A percentile compares a stretch with the other conserved stretches of the same genome.
Evolutionary conservation across 2,888 invertebrate genomes (phyloP).

Genomic region (Cryptocephalus moraei): DNA sequence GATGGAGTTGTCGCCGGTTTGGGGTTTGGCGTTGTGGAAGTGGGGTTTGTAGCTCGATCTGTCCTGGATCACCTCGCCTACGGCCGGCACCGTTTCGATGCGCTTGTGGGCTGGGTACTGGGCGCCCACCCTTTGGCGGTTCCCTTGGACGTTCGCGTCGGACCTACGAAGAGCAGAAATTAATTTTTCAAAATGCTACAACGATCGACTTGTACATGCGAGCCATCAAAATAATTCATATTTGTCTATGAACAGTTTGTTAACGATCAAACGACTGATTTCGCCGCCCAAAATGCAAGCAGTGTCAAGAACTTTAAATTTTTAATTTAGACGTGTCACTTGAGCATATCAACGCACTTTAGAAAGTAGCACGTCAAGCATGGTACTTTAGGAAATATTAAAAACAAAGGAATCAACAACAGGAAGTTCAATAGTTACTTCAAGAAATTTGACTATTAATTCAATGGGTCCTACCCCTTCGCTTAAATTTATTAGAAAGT

Average conservation of each 20-base stretch:
- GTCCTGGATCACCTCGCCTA: constrained; percentile 34
- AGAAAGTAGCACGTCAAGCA: too few relatives aligned
- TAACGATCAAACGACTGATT: too few relatives aligned
- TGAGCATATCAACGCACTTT: too few relatives aligned
- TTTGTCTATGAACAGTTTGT: too few relatives aligned
- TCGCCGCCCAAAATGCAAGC: too few relatives aligned
- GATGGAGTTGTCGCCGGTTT: constrained; percentile 1
- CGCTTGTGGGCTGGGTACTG: constrained; percentile 19
- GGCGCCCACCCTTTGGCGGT: constrained; percentile 10
- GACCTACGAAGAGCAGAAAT: constrained; percentile 22
- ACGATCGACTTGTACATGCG: not conserved
- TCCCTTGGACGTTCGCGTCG: constrained; percentile 19
- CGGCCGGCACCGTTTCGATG: constrained; percentile 23
- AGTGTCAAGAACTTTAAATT: too few relatives aligned
- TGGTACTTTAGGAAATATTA: not conserved
- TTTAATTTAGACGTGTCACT: too few relatives aligned
- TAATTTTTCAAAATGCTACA: not conserved
- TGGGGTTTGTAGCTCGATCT: constrained; percentile 34
- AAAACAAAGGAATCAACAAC: constrained; percentile 3
- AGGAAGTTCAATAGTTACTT: not conserved
- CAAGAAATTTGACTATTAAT: too few relatives aligned
- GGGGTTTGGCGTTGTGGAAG: constrained; percentile 26
- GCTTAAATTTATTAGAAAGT: too few relatives aligned
- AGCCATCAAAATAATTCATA: not conserved
- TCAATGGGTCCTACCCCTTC: too few relatives aligned